phyloP scores from a whole-genome alignment of 2,888 invertebrate genomes.

The Phortica okadai region DNA sequence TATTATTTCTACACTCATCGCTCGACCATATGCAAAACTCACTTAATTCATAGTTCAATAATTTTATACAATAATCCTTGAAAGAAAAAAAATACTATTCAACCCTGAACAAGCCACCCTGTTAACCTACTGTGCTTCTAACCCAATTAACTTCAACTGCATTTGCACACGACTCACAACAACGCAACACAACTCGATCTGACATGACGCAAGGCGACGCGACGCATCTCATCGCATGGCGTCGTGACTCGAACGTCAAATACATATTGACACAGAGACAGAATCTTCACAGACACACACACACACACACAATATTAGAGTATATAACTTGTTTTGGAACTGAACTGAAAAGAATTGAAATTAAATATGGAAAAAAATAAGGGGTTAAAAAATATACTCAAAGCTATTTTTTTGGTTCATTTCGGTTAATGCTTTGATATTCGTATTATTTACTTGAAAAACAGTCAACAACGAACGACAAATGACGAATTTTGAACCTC shows the following conservation, averaged over 20 bases:
- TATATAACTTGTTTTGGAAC: no score
- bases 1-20: no score
- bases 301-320: no score
- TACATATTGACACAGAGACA: no score
- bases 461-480: slow-evolving; percentile 27
- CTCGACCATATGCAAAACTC: no score
- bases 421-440: neutral
- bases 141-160: slow-evolving; percentile 63
- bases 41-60: neutral
- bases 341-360: no score
- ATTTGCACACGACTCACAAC: neutral
- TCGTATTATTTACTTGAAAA: slow-evolving; percentile 19
- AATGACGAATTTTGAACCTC: neutral
- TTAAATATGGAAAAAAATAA: neutral
- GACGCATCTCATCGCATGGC: no score
- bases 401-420: neutral
- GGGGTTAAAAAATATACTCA: slow-evolving; percentile 1
- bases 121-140: slow-evolving; percentile 63
- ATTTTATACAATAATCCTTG: neutral
- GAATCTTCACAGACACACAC: no score
- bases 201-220: no score
- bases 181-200: no score
- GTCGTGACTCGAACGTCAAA: no score
- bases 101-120: slow-evolving; percentile 39
- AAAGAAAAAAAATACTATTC: neutral